Conservation (phyloP, 2,113 vertebrate species). For the Alosa alosa region DNA sequence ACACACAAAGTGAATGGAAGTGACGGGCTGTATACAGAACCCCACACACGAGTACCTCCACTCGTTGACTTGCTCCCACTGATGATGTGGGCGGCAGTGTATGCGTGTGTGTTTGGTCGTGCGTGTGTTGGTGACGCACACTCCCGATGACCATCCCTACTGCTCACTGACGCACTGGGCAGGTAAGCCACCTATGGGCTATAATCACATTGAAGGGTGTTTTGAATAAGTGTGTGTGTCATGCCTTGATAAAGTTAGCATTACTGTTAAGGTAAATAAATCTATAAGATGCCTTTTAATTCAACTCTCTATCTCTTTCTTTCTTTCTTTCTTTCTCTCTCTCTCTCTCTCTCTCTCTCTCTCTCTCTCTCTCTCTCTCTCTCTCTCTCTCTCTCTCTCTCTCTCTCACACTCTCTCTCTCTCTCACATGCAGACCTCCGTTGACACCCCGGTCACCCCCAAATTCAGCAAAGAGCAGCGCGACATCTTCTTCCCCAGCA, state of each 20-base stretch:
- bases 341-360: background rate
- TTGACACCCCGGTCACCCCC: constrained; percentile 86
- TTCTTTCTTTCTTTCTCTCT: background rate
- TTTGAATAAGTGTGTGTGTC: background rate
- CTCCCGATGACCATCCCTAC: background rate
- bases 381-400: background rate
- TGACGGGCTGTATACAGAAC: background rate
- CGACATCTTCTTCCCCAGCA: constrained; percentile 84
- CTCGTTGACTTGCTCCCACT: background rate
- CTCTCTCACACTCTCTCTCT: background rate
- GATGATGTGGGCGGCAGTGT: background rate
- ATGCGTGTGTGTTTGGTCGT: background rate
- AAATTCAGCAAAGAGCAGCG: constrained; percentile 86
- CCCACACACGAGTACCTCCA: background rate
- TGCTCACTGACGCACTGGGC: background rate
- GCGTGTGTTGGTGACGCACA: background rate
- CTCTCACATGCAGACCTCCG: constrained; percentile 68
- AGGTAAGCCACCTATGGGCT: background rate
- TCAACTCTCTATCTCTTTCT: background rate
- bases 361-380: background rate
- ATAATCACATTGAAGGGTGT: background rate
- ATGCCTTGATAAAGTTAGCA: background rate
- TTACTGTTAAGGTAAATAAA: too few relatives aligned
- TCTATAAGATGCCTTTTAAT: background rate
- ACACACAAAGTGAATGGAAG: constrained; percentile 10